A percentile compares a stretch with the other conserved stretches of the same genome.
These are phyloP conservation scores for Crotalus helleri DNA, from an alignment of 2,113 vertebrate genomes.

Conservation along the genomic window DNA sequence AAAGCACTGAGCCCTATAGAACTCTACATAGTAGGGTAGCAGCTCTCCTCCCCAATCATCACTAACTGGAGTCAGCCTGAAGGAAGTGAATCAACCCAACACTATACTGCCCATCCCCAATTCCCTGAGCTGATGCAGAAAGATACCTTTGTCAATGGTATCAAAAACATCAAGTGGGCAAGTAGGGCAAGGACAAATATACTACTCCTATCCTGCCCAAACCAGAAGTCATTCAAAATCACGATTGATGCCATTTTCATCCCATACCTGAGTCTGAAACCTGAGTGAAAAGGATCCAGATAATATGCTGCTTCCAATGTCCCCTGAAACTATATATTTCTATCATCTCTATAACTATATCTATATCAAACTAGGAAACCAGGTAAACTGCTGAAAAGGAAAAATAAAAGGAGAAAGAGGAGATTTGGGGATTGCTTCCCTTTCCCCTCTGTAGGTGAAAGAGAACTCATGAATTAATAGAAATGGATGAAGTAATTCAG, in stretches of 20 bases:
- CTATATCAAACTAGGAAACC: background rate
- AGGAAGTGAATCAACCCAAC: background rate
- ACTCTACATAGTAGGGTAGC: background rate
- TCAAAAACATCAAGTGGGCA: background rate
- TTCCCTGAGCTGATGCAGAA: background rate
- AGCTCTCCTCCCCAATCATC: background rate
- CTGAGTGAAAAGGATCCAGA: too few species aligned
- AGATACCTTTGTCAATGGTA: background rate
- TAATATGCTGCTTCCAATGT: too few species aligned
- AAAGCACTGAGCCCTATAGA: background rate
- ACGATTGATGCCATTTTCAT: background rate
- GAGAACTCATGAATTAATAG: background rate
- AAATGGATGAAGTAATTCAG: background rate
- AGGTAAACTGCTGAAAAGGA: background rate
- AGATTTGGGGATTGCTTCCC: background rate
- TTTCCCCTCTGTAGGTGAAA: background rate
- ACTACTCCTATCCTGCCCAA: background rate
- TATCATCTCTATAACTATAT: background rate
- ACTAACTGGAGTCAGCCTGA: background rate
- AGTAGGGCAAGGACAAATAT: background rate
- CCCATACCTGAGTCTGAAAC: background rate
- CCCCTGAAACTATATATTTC: background rate
- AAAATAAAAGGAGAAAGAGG: background rate
- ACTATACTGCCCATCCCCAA: background rate
- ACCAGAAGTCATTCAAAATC: background rate